A percentile compares a stretch with the other conserved stretches of the same genome.
phyloP scores from a whole-genome alignment of 2,888 invertebrate species.

The Lepidochrysops patricia region DNA sequence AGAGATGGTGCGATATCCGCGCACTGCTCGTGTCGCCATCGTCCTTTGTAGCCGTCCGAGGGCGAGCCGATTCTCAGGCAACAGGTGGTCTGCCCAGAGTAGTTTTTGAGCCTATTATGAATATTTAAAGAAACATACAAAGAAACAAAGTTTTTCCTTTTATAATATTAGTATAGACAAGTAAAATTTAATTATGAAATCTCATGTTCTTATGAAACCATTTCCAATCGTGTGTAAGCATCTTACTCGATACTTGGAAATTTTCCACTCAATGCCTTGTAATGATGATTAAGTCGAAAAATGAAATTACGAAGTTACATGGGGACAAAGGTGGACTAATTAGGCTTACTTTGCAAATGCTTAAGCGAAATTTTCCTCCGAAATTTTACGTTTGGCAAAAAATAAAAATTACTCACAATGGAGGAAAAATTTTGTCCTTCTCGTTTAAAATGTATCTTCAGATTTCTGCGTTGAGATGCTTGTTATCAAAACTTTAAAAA shows the following conservation, averaged over 20 bases:
- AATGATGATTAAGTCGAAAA: not conserved
- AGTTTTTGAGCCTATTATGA: no score
- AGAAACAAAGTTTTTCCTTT: no score
- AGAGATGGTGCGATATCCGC: no score
- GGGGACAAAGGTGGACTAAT: not conserved
- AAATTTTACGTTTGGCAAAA: not conserved
- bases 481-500: not conserved
- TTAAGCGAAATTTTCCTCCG: conserved; percentile 4
- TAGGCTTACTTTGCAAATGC: not conserved
- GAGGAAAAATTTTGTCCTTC: not conserved
- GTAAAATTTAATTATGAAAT: no score
- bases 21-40: no score
- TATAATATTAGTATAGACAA: no score
- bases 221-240: not conserved
- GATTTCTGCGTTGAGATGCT: not conserved
- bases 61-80: no score
- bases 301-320: not conserved
- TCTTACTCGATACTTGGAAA: not conserved
- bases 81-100: no score
- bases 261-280: not conserved
- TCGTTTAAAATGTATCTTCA: not conserved
- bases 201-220: not conserved
- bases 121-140: no score
- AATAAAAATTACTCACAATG: not conserved
- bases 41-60: no score